These are phyloP conservation scores for Villa cingulata DNA, from an alignment of 2,888 invertebrate genomes.

Conservation along the genomic window DNA sequence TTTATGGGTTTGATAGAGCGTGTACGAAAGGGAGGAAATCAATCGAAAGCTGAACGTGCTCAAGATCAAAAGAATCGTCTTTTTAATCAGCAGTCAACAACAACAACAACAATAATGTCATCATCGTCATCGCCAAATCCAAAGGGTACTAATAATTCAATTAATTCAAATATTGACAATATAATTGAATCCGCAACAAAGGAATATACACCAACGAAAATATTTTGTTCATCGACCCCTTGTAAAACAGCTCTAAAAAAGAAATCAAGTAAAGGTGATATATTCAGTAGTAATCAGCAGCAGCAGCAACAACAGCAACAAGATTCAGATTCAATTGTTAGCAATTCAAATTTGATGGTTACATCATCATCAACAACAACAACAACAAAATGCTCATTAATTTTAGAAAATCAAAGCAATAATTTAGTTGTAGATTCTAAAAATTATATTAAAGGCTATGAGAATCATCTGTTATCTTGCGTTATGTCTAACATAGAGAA, in stretches of 20 bases:
- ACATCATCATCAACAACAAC: conserved; percentile 1
- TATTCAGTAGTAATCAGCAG: neutral
- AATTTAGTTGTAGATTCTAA: conserved; percentile 1
- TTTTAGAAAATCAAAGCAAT: conserved; percentile 5
- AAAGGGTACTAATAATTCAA: neutral
- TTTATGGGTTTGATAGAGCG: conserved; percentile 63
- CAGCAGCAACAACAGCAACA: neutral
- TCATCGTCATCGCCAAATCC: conserved; percentile 3
- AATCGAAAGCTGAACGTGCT: conserved; percentile 49
- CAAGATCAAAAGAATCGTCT: conserved; percentile 52
- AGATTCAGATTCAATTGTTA: neutral
- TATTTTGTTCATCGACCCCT: conserved; percentile 23
- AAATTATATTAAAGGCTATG: conserved; percentile 9
- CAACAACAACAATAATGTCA: too few species aligned
- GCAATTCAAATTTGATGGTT: too few species aligned
- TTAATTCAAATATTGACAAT: conserved; percentile 1
- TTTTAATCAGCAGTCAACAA: conserved; percentile 19
- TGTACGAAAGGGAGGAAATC: conserved; percentile 56
- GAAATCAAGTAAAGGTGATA: conserved; percentile 1
- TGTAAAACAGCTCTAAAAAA: conserved; percentile 16
- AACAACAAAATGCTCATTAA: neutral
- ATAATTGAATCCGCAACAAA: conserved; percentile 15
- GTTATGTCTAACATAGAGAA: conserved; percentile 26
- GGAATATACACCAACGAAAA: conserved; percentile 21
- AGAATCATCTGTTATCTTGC: conserved; percentile 21